These are phyloP conservation scores for Nanorana parkeri DNA, from an alignment of 2,113 vertebrate genomes.

Conservation along the genomic window DNA sequence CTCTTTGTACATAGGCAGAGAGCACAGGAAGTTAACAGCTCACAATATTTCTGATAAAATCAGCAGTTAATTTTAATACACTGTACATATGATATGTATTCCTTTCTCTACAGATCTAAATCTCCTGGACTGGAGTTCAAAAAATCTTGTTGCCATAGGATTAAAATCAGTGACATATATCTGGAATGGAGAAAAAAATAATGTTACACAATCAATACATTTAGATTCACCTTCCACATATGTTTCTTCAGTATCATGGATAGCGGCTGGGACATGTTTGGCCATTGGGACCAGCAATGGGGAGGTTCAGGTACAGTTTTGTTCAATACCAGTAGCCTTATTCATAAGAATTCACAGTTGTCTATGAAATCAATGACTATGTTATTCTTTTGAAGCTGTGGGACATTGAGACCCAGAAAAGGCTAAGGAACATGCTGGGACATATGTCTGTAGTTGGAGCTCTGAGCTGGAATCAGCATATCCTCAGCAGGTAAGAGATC, in stretches of 20 bases:
- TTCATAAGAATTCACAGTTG: neutral
- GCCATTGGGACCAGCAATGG: conserved; percentile 77
- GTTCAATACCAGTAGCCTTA: neutral
- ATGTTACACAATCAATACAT: conserved; percentile 62
- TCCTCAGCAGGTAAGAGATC: conserved; percentile 79
- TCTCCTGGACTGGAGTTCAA: conserved; percentile 74
- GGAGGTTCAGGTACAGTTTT: conserved; percentile 71
- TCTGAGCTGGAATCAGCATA: conserved; percentile 77
- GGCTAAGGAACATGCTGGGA: conserved; percentile 68
- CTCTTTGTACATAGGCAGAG: no score
- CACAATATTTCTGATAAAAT: no score
- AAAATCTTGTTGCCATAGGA: conserved; percentile 73
- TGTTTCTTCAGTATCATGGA: conserved; percentile 77
- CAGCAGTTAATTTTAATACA: no score
- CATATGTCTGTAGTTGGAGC: conserved; percentile 74
- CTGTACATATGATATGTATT: neutral
- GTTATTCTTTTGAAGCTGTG: conserved; percentile 69
- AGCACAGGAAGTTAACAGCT: no score
- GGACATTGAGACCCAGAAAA: conserved; percentile 75
- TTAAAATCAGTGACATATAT: conserved; percentile 72
- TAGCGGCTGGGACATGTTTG: conserved; percentile 69
- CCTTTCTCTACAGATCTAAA: conserved; percentile 74
- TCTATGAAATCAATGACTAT: neutral
- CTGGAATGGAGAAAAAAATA: conserved; percentile 70
- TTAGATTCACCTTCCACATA: conserved; percentile 63